Evolutionary conservation across 2,888 invertebrate genomes (phyloP).

Genomic region (Pachliopta kotzebuea): DNA sequence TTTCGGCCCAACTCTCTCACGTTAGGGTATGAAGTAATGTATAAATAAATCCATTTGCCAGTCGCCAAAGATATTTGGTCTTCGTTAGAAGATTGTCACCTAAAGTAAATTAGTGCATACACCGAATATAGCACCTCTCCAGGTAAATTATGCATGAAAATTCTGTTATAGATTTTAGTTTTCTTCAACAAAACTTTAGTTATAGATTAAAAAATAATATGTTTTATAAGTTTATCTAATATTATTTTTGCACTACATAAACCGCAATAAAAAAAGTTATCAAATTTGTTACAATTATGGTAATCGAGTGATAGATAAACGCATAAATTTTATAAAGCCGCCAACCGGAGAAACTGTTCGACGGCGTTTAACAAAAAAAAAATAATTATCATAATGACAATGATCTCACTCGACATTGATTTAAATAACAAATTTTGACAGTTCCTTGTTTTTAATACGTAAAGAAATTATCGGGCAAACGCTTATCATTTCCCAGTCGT

Average conservation of each 20-base stretch:
- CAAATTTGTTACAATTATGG: slow-evolving; percentile 24
- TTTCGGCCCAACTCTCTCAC: slow-evolving; percentile 77
- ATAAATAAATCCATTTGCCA: slow-evolving; percentile 72
- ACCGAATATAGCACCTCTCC: neutral
- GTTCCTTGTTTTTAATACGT: slow-evolving; percentile 64
- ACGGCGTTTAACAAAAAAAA: slow-evolving; percentile 9
- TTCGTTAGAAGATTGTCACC: slow-evolving; percentile 39
- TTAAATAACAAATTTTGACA: slow-evolving; percentile 56
- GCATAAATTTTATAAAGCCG: slow-evolving; percentile 22
- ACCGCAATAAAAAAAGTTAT: slow-evolving; percentile 14
- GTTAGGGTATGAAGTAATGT: slow-evolving; percentile 72
- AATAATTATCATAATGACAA: slow-evolving; percentile 66
- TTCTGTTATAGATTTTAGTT: neutral
- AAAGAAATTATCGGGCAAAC: slow-evolving; percentile 65
- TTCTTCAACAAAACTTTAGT: neutral
- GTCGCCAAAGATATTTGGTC: slow-evolving; percentile 55
- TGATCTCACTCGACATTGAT: slow-evolving; percentile 65
- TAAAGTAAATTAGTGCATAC: slow-evolving; percentile 8
- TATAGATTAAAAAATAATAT: neutral
- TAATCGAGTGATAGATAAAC: slow-evolving; percentile 23
- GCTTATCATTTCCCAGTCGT: slow-evolving; percentile 49
- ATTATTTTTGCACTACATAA: neutral
- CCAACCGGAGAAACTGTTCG: slow-evolving; percentile 25
- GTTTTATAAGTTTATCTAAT: neutral
- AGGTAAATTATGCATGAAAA: slow-evolving; percentile 2